phyloP scores from a whole-genome alignment of 2,888 invertebrate species.

The Diaperis boleti region DNA sequence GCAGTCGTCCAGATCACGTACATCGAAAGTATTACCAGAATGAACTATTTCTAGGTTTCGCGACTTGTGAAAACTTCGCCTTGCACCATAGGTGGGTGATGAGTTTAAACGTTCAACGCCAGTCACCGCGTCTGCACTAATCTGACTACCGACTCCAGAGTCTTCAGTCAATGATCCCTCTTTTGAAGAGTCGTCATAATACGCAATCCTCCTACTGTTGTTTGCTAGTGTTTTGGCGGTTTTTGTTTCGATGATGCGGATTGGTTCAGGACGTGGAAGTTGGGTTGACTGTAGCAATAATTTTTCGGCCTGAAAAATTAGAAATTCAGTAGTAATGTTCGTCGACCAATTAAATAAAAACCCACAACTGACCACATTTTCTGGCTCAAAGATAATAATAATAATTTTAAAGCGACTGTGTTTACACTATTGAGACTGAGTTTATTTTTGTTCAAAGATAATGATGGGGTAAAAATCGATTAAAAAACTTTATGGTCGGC shows the following conservation, averaged over 20 bases:
- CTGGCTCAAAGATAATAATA: no score
- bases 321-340: no score
- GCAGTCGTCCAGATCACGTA: slow-evolving; percentile 74
- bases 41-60: slow-evolving; percentile 81
- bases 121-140: slow-evolving; percentile 48
- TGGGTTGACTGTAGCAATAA: slow-evolving; percentile 79
- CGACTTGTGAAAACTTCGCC: slow-evolving; percentile 67
- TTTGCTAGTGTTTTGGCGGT: slow-evolving; percentile 80
- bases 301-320: slow-evolving; percentile 68
- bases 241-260: slow-evolving; percentile 75
- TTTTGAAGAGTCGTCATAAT: slow-evolving; percentile 65
- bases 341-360: no score
- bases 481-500: no score
- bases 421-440: no score
- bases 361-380: no score
- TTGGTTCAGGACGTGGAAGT: slow-evolving; percentile 80
- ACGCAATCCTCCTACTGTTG: slow-evolving; percentile 74
- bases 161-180: slow-evolving; percentile 76
- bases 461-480: no score
- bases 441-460: no score
- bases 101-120: slow-evolving; percentile 62
- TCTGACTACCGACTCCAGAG: slow-evolving; percentile 70
- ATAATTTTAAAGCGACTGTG: no score
- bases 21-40: slow-evolving; percentile 81
- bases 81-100: slow-evolving; percentile 58